Percentiles rank a stretch among this genome's conserved stretches.
phyloP scores from a whole-genome alignment of 2,797 vertebrate genomes.

The Acanthis flammea region DNA sequence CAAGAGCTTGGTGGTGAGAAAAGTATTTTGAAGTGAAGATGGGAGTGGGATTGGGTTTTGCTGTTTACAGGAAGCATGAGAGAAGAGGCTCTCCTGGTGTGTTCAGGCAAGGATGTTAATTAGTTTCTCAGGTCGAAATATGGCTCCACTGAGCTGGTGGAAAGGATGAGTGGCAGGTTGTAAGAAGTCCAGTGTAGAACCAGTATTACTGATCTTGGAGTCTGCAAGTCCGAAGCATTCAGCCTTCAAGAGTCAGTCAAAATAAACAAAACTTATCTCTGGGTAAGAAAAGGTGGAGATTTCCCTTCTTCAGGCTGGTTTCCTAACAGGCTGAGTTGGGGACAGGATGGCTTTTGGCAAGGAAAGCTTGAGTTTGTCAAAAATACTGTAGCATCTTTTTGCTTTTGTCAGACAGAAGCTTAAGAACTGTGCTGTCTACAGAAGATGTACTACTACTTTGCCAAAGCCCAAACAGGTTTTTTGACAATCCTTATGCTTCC shows the following conservation, averaged over 20 bases:
- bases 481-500: constrained; percentile 8
- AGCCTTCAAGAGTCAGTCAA: neutral
- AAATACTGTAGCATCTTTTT: neutral
- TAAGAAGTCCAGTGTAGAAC: neutral
- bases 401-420: neutral
- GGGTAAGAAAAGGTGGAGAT: neutral
- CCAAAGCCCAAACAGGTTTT: constrained; percentile 45
- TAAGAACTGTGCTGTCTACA: neutral
- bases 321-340: neutral
- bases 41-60: neutral
- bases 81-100: neutral
- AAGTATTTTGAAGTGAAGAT: neutral
- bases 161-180: neutral
- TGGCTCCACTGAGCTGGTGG: neutral
- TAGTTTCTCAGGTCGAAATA: neutral
- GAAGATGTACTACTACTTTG: neutral
- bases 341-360: neutral
- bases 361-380: neutral
- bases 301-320: neutral
- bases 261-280: neutral
- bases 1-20: neutral
- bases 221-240: neutral
- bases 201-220: neutral
- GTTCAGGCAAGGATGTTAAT: neutral
- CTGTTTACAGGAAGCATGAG: fast-evolving